These are phyloP conservation scores for Epinephelus fuscoguttatus DNA, from an alignment of 2,113 vertebrate species.

Conservation along the genomic window DNA sequence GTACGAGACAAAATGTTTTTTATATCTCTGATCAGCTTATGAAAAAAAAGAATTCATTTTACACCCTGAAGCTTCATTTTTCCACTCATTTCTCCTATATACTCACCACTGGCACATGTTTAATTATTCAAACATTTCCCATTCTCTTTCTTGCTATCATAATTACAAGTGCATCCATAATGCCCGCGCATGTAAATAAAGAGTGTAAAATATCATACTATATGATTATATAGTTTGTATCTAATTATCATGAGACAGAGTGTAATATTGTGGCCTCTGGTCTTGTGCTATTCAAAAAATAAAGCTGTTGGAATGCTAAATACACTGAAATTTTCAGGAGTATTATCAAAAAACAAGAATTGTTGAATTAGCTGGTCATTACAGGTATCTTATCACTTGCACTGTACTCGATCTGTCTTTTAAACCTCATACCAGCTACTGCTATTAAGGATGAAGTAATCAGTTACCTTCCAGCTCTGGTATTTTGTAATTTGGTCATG, in stretches of 20 bases:
- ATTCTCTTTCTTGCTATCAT: background rate
- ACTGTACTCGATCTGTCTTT: background rate
- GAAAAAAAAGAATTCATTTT: background rate
- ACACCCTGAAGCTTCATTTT: background rate
- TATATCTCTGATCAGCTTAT: background rate
- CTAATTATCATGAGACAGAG: background rate
- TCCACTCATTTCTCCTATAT: background rate
- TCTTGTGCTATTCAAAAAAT: background rate
- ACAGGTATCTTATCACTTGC: background rate
- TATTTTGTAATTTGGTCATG: constrained; percentile 1
- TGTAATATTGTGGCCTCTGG: background rate
- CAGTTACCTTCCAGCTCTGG: background rate
- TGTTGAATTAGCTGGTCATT: background rate
- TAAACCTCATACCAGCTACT: background rate
- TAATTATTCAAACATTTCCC: constrained; percentile 14
- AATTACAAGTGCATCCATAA: background rate
- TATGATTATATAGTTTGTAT: background rate
- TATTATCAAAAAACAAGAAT: background rate
- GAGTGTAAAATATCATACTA: background rate
- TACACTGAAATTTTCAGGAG: background rate
- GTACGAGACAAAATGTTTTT: background rate
- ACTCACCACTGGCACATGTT: background rate
- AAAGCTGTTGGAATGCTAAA: background rate
- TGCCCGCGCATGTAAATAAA: background rate
- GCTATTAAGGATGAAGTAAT: background rate